Conservation (phyloP, 2,113 vertebrate species). For the Clupea harengus region DNA sequence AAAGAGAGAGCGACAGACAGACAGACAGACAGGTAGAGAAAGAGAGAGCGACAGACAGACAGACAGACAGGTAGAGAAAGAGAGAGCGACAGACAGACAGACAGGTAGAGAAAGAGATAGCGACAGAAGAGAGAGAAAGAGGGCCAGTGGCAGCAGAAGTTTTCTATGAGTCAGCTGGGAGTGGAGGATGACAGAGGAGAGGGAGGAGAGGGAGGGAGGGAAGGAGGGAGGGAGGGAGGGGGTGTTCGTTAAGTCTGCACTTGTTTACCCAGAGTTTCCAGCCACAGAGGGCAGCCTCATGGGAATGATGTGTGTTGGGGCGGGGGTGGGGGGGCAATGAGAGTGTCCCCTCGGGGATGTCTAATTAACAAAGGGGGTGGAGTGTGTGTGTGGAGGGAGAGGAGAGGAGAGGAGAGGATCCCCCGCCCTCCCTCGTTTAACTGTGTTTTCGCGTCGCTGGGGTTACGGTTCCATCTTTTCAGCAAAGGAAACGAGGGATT, state of each 20-base stretch:
- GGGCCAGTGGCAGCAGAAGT: too few relatives aligned
- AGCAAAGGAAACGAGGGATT: slow-evolving; percentile 38
- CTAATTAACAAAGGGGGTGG: slow-evolving; percentile 81
- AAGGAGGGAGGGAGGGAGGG: slow-evolving; percentile 12
- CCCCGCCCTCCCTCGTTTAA: slow-evolving; percentile 58
- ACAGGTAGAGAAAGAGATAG: too few relatives aligned
- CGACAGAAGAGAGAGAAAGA: too few relatives aligned
- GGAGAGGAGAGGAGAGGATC: too few relatives aligned
- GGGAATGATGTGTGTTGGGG: slow-evolving; percentile 51
- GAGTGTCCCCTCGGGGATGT: slow-evolving; percentile 74
- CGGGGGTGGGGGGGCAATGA: slow-evolving; percentile 9
- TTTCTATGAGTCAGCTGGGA: too few relatives aligned
- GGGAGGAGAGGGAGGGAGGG: too few relatives aligned
- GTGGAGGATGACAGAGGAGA: too few relatives aligned
- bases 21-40: too few relatives aligned
- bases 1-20: too few relatives aligned
- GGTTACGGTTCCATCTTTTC: neutral
- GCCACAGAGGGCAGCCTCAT: slow-evolving; percentile 63
- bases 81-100: too few relatives aligned
- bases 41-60: too few relatives aligned
- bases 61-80: too few relatives aligned
- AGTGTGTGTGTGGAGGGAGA: slow-evolving; percentile 51
- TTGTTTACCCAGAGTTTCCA: slow-evolving; percentile 78
- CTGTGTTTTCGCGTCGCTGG: slow-evolving; percentile 71
- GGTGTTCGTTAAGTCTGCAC: slow-evolving; percentile 66